Percentiles rank a stretch among this genome's conserved stretches.
Evolutionary conservation across 2,797 vertebrate genomes (phyloP).

Genomic region (Gymnothorax javanicus): DNA sequence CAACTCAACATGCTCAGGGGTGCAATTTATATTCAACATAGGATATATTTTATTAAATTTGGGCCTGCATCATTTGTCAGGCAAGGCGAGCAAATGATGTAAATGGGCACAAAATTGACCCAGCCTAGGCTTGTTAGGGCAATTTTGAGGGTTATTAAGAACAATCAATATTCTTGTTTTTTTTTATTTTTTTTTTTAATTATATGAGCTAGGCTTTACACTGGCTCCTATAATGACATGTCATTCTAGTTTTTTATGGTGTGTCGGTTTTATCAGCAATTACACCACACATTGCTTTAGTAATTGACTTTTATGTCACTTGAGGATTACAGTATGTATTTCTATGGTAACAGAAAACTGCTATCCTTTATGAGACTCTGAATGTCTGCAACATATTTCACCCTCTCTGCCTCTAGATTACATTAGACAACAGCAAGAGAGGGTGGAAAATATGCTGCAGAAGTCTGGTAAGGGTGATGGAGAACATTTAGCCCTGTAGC

Average conservation of each 20-base stretch:
- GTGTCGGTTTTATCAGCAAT: constrained; percentile 14
- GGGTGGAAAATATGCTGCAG: background rate
- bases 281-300: constrained; percentile 16
- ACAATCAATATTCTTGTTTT: background rate
- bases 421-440: background rate
- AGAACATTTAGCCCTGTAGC: background rate
- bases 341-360: background rate
- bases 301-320: constrained; percentile 24
- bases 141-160: background rate
- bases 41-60: background rate
- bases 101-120: background rate
- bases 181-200: background rate
- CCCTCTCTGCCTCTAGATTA: background rate
- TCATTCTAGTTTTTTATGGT: constrained; percentile 21
- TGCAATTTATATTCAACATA: background rate
- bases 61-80: background rate
- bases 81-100: background rate
- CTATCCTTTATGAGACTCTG: background rate
- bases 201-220: constrained; percentile 13
- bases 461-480: background rate
- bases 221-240: constrained; percentile 24
- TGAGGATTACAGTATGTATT: background rate
- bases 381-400: background rate
- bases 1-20: background rate
- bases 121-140: background rate